Percentiles rank a stretch among this genome's conserved stretches.
These are phyloP conservation scores for Mesembrinibis cayennensis DNA, from an alignment of 2,113 vertebrate genomes.

Conservation along the genomic window DNA sequence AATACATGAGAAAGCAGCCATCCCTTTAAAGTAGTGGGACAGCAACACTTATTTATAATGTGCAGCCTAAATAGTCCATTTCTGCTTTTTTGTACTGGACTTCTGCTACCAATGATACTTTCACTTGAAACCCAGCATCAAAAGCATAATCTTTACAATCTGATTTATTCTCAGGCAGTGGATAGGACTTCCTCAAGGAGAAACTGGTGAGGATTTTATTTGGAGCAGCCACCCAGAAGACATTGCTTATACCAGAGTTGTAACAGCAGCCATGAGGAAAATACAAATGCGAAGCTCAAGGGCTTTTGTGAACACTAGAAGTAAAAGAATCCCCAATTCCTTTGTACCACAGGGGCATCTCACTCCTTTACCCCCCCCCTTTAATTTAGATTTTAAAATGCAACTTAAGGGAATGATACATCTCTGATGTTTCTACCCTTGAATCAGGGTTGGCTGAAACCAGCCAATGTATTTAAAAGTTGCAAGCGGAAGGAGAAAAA, in stretches of 20 bases:
- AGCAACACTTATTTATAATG: neutral
- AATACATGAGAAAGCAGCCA: neutral
- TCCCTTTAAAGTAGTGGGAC: neutral
- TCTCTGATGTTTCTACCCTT: neutral
- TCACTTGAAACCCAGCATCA: neutral
- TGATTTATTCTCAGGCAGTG: neutral
- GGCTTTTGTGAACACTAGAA: neutral
- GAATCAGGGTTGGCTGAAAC: neutral
- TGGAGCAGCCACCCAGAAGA: neutral
- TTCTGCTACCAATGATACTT: neutral
- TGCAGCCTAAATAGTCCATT: neutral
- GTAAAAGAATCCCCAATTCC: neutral
- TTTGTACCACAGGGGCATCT: neutral
- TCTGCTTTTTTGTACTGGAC: neutral
- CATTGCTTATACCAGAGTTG: neutral
- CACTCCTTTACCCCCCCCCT: accelerated
- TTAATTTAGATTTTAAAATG: neutral
- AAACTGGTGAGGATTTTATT: neutral
- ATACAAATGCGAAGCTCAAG: neutral
- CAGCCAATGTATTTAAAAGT: neutral
- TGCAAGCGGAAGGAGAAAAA: neutral
- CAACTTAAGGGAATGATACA: neutral
- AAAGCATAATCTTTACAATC: neutral
- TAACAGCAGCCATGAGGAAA: neutral
- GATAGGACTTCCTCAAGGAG: neutral